Evolutionary conservation across 2,888 invertebrate genomes (phyloP).

Genomic region (Hyles lineata): DNA sequence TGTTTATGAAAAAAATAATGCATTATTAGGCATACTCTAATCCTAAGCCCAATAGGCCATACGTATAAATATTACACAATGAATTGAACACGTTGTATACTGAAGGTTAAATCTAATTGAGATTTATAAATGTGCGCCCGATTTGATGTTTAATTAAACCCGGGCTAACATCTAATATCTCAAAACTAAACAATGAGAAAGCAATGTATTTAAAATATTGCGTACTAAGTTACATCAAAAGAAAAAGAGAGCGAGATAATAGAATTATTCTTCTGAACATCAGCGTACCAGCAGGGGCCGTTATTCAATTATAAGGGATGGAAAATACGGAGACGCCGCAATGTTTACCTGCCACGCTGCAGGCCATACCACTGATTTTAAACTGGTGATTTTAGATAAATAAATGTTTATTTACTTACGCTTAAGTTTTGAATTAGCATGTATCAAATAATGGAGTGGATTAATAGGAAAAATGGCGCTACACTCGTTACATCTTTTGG

Average conservation of each 20-base stretch:
- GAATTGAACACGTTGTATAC: neutral
- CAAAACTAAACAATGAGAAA: slow-evolving; percentile 32
- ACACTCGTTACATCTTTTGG: no score
- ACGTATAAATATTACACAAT: no score
- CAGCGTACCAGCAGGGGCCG: slow-evolving; percentile 69
- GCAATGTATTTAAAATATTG: slow-evolving; percentile 55
- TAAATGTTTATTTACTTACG: no score
- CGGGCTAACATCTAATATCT: slow-evolving; percentile 18
- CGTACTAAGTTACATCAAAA: slow-evolving; percentile 53
- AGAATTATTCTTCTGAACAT: slow-evolving; percentile 74
- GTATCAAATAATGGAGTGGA: no score
- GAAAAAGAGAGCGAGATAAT: slow-evolving; percentile 65
- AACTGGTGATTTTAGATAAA: slow-evolving; percentile 32
- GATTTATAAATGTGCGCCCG: neutral
- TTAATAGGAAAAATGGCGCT: no score
- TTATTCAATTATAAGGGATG: slow-evolving; percentile 77
- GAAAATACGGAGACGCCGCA: slow-evolving; percentile 56
- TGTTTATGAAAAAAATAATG: no score
- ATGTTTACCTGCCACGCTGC: slow-evolving; percentile 72
- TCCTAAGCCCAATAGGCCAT: no score
- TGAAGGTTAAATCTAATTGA: no score
- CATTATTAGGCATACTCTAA: no score
- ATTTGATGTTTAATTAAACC: slow-evolving; percentile 6
- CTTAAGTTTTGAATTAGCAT: no score
- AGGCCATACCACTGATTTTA: slow-evolving; percentile 63